Base-by-base conservation (phyloP, 2,888 invertebrate species). In the Leptopilina syphax region DNA sequence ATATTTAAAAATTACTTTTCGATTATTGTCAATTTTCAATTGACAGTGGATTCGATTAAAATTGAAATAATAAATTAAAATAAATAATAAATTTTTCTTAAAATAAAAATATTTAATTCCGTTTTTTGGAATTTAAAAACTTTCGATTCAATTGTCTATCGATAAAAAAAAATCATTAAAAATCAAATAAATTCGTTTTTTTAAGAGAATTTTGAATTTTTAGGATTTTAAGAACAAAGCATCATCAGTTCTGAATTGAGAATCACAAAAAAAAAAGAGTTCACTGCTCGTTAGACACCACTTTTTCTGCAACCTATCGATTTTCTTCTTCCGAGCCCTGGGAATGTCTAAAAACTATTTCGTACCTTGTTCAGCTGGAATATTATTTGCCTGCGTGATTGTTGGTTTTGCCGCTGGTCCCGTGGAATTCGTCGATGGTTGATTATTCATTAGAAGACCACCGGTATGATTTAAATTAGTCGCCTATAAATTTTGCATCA, bases 391-490 rank as follows among this genome's bases (percentile, higher is more conserved):
- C 84, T 90, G 91, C 27, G 89, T 87, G 80, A 89, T 88, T 80
- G 89, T 81, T 82, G 90, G 87, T 80, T 92, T 92, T 79, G 85
- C 84, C 81, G 85, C 88, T 88, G 89, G 87, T 88, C 89, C 87
- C 79, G 90, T 87, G 83, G 90, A 86, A 85, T 89, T 91, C 60
- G 89, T 86, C 81, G 90, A 80, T 81, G 86, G 88, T 85, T 91
- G 92, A 86, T 86, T 92, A 87, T 91, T 91, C 88, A 90, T 88
- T 87, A 91, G 87, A 81, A 91, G 87, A 87, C 88, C 87, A 85
- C 91, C 90, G 47, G 90, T 90, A 83, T 91, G 92, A 89, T 92
- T 91, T 84, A 90, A 85, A 81, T 89, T 86, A 77, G 90, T 85
- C 86, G 90, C 91, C 92, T 92, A 87, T 60, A 27, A 83, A 77